Conservation (phyloP, 1,140 invertebrate genomes). For the Calosoma granatense region DNA sequence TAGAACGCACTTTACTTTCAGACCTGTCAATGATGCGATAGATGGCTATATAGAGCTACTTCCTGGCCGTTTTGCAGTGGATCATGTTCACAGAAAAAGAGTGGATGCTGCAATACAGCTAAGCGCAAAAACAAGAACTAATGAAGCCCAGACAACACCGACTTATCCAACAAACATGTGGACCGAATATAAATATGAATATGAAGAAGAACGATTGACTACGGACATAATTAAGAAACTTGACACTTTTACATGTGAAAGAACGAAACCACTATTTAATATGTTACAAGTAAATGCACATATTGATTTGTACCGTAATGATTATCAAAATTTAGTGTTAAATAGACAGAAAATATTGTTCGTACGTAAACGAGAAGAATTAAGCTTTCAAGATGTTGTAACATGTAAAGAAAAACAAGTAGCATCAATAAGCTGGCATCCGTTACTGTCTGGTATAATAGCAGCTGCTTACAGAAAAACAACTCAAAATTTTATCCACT, state of each 20-base stretch:
- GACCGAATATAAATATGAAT: conserved; percentile 46
- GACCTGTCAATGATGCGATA: conserved; percentile 42
- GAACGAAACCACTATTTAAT: conserved; percentile 29
- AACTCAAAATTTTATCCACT: conserved; percentile 14
- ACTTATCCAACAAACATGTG: conserved; percentile 52
- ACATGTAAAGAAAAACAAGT: conserved; percentile 49
- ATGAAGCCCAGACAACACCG: conserved; percentile 51
- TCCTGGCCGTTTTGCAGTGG: conserved; percentile 33
- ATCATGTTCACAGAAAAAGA: conserved; percentile 43
- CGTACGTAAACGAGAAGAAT: conserved; percentile 29
- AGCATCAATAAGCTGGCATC: conserved; percentile 55
- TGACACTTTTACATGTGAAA: conserved; percentile 21
- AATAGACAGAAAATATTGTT: conserved; percentile 30
- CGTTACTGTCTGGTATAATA: conserved; percentile 50
- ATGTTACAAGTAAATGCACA: conserved; percentile 44
- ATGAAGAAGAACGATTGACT: conserved; percentile 26
- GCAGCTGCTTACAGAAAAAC: conserved; percentile 45
- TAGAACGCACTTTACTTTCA: conserved; percentile 36
- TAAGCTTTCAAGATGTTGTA: conserved; percentile 49
- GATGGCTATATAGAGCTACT: conserved; percentile 56
- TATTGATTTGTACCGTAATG: conserved; percentile 55
- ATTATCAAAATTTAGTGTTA: conserved; percentile 43
- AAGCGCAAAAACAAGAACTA: conserved; percentile 32
- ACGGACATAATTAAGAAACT: neutral
- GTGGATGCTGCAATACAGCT: conserved; percentile 43